phyloP scores from a whole-genome alignment of 1,140 invertebrate species.

The Nymphalis io region DNA sequence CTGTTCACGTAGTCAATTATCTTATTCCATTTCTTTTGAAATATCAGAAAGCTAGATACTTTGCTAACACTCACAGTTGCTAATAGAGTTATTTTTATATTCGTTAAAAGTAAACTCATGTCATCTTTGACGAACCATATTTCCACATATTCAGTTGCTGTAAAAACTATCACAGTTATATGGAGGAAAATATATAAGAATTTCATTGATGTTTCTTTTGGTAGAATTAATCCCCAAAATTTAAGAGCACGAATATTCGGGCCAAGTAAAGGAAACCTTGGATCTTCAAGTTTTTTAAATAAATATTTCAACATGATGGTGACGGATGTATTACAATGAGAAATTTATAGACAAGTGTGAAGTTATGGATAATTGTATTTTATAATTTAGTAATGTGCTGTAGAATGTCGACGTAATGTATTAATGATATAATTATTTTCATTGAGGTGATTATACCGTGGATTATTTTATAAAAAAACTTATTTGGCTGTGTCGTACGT shows the following conservation, averaged over 20 bases:
- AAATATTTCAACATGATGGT: slow-evolving; percentile 46
- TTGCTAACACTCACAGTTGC: slow-evolving; percentile 66
- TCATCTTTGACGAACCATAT: slow-evolving; percentile 67
- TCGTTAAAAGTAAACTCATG: slow-evolving; percentile 60
- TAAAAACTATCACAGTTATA: slow-evolving; percentile 58
- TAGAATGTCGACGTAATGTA: too few species aligned
- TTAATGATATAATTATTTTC: too few species aligned
- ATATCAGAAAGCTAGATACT: slow-evolving; percentile 57
- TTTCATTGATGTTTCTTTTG: slow-evolving; percentile 46
- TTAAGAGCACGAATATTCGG: slow-evolving; percentile 62
- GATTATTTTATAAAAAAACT: too few species aligned
- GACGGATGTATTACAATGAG: background rate
- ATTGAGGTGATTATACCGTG: too few species aligned
- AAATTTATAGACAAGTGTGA: too few species aligned
- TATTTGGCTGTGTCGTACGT: too few species aligned
- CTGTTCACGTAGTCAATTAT: slow-evolving; percentile 64
- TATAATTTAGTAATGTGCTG: too few species aligned
- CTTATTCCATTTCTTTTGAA: slow-evolving; percentile 59
- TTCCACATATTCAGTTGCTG: slow-evolving; percentile 59
- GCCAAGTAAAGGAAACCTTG: slow-evolving; percentile 57
- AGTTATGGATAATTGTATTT: too few species aligned
- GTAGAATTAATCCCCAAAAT: slow-evolving; percentile 70
- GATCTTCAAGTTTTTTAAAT: slow-evolving; percentile 58
- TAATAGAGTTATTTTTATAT: slow-evolving; percentile 67
- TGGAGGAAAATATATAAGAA: slow-evolving; percentile 62